Evolutionary conservation across 2,797 vertebrate species (phyloP).

Genomic region (Anolis apletophallus): DNA sequence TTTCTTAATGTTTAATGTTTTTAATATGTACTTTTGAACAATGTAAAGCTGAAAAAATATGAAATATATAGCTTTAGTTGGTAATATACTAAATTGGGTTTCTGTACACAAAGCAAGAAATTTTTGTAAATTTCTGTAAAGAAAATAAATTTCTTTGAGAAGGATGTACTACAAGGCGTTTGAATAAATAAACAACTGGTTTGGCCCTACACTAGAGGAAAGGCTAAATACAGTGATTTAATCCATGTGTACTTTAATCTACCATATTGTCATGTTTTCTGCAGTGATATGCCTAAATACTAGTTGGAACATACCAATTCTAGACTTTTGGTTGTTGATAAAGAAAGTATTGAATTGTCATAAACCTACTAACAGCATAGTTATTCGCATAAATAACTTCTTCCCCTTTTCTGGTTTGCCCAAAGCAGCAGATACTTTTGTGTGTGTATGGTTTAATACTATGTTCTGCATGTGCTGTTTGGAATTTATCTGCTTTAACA

Average conservation of each 20-base stretch:
- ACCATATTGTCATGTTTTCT: neutral
- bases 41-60: neutral
- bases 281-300: neutral
- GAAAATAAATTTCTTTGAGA: neutral
- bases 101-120: neutral
- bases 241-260: neutral
- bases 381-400: neutral
- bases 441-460: slow-evolving; percentile 2
- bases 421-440: neutral
- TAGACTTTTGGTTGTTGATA: neutral
- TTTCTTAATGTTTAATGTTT: slow-evolving; percentile 9
- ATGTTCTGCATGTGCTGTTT: slow-evolving; percentile 5
- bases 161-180: neutral
- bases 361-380: neutral
- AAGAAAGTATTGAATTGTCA: neutral
- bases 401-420: slow-evolving; percentile 6
- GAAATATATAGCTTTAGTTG: neutral
- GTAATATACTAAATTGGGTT: neutral
- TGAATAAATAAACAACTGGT: neutral
- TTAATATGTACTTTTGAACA: slow-evolving; percentile 11
- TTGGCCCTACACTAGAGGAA: neutral
- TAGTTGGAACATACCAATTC: neutral
- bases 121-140: slow-evolving; percentile 10
- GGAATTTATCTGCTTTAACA: slow-evolving; percentile 28
- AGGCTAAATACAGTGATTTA: neutral